A percentile compares a stretch with the other conserved stretches of the same genome.
These are phyloP conservation scores for Heliconius hortense DNA, from an alignment of 2,888 invertebrate species.

Conservation along the genomic window DNA sequence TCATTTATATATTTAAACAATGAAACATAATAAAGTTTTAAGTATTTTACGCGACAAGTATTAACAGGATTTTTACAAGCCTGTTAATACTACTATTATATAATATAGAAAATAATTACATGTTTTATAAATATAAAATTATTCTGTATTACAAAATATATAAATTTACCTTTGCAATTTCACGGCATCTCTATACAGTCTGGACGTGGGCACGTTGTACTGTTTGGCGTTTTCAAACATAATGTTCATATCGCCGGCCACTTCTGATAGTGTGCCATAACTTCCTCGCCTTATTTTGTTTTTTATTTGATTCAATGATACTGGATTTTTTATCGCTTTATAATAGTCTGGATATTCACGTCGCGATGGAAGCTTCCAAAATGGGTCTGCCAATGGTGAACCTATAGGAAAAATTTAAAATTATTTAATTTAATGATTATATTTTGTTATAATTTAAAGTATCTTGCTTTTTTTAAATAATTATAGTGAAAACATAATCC, in stretches of 20 bases:
- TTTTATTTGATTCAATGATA: slow-evolving; percentile 95
- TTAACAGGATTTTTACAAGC: too few species aligned
- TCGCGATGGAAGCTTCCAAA: slow-evolving; percentile 95
- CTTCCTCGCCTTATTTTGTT: slow-evolving; percentile 90
- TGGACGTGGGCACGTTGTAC: slow-evolving; percentile 91
- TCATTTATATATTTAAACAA: too few species aligned
- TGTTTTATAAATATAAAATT: not conserved
- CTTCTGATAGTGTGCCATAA: slow-evolving; percentile 92
- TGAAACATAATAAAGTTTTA: too few species aligned
- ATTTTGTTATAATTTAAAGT: not conserved
- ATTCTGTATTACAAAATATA: not conserved
- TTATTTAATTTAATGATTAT: too few species aligned
- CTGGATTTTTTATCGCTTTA: slow-evolving; percentile 96
- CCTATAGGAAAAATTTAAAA: slow-evolving; percentile 81
- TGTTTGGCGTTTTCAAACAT: slow-evolving; percentile 98
- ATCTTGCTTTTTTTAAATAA: not conserved
- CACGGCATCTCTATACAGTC: slow-evolving; percentile 91
- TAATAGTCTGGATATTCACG: slow-evolving; percentile 98
- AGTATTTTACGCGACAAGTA: too few species aligned
- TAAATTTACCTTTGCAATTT: slow-evolving; percentile 86
- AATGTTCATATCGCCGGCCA: slow-evolving; percentile 96
- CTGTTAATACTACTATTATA: too few species aligned
- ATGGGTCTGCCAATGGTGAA: slow-evolving; percentile 93
- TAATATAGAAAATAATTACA: too few species aligned
- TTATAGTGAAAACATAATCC: too few species aligned